Conservation (phyloP, 2,113 vertebrate genomes). For the Xyliphius kryptos region DNA sequence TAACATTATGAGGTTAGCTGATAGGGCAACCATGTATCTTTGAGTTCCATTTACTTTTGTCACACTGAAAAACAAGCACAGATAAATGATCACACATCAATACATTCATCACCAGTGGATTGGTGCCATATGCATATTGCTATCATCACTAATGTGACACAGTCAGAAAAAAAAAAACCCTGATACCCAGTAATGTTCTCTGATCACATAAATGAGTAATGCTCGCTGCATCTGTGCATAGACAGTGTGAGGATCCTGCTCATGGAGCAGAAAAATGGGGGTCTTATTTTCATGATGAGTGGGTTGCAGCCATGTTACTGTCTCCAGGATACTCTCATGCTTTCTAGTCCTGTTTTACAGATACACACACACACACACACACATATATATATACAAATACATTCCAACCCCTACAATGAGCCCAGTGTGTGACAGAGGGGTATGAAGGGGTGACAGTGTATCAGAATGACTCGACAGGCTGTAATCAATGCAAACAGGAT, state of each 20-base stretch:
- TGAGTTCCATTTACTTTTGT: no score
- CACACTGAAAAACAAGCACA: no score
- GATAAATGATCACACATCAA: constrained; percentile 37
- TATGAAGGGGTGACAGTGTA: constrained; percentile 60
- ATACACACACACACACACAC: constrained; percentile 30
- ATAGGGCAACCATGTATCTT: no score
- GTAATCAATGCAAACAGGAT: constrained; percentile 68
- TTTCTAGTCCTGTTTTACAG: constrained; percentile 48
- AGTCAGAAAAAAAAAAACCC: constrained; percentile 20
- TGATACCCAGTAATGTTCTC: constrained; percentile 36
- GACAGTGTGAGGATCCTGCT: constrained; percentile 51
- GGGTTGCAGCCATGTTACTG: constrained; percentile 40
- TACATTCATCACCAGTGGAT: constrained; percentile 48
- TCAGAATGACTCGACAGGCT: constrained; percentile 64
- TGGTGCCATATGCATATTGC: constrained; percentile 50
- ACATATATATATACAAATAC: constrained; percentile 46
- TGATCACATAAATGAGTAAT: constrained; percentile 51
- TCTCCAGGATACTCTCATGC: constrained; percentile 52
- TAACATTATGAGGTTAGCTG: no score
- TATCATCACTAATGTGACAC: constrained; percentile 55
- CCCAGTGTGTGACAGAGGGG: constrained; percentile 60
- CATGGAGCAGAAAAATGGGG: constrained; percentile 56
- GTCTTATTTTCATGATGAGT: constrained; percentile 46
- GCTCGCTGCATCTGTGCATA: constrained; percentile 42
- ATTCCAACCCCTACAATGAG: constrained; percentile 65